phyloP scores from a whole-genome alignment of 2,888 invertebrate species.

The Hirtodrosophila trivittata region DNA sequence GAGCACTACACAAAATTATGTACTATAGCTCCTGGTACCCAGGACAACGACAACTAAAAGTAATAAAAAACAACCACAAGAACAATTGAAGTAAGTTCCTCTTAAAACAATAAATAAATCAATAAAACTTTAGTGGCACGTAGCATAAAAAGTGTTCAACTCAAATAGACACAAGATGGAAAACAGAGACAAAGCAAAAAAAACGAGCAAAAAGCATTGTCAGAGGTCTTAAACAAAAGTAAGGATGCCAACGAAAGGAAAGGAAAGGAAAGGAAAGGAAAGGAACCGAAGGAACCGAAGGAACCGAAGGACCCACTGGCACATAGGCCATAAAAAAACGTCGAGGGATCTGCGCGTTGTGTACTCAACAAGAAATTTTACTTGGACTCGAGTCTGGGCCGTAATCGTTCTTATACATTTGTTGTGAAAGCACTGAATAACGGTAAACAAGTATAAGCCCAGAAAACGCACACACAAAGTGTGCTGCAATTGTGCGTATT shows the following conservation, averaged over 20 bases:
- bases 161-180: slow-evolving; percentile 33
- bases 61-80: slow-evolving; percentile 19
- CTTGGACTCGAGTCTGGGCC: slow-evolving; percentile 21
- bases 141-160: slow-evolving; percentile 46
- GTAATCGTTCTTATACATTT: slow-evolving; percentile 37
- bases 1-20: slow-evolving; percentile 31
- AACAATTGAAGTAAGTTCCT: slow-evolving; percentile 50
- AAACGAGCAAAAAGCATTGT: neutral
- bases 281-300: too few species aligned
- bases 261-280: too few species aligned
- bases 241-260: slow-evolving; percentile 17
- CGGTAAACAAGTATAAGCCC: slow-evolving; percentile 10
- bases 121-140: slow-evolving; percentile 67
- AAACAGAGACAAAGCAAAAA: slow-evolving; percentile 20
- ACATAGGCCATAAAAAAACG: slow-evolving; percentile 38
- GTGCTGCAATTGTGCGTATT: slow-evolving; percentile 51
- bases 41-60: slow-evolving; percentile 16
- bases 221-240: slow-evolving; percentile 32
- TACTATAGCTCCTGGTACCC: slow-evolving; percentile 10
- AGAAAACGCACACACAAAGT: slow-evolving; percentile 31
- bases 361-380: slow-evolving; percentile 27
- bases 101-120: slow-evolving; percentile 68
- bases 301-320: slow-evolving; percentile 11
- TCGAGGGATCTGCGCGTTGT: slow-evolving; percentile 5
- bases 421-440: neutral